Conservation (phyloP, 2,113 vertebrate species). For the Himantopus leucocephalus region DNA sequence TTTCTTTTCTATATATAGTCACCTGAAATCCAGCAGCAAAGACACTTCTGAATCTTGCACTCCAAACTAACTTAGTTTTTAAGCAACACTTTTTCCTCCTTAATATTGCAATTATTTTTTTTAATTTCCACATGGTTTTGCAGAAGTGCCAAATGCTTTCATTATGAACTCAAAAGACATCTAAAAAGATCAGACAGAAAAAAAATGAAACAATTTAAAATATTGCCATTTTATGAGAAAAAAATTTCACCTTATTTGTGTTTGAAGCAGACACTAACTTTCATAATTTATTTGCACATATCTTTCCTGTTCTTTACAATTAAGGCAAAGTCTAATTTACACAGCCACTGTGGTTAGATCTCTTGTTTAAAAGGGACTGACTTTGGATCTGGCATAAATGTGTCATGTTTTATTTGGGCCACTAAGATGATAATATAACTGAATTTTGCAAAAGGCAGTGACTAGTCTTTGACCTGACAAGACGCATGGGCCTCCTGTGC, state of each 20-base stretch:
- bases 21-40: slow-evolving; percentile 27
- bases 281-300: neutral
- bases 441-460: slow-evolving; percentile 12
- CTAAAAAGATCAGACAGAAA: neutral
- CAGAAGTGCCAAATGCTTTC: neutral
- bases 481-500: neutral
- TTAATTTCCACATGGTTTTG: neutral
- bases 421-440: neutral
- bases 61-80: neutral
- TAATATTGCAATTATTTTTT: neutral
- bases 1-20: slow-evolving; percentile 59
- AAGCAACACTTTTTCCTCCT: neutral
- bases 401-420: neutral
- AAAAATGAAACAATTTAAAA: neutral
- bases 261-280: neutral
- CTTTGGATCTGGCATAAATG: neutral
- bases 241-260: neutral
- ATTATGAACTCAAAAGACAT: neutral
- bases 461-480: neutral
- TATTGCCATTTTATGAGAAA: neutral
- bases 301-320: neutral
- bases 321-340: neutral
- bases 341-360: neutral
- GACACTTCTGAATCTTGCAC: neutral
- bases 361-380: neutral